Base-by-base conservation (phyloP, 1,140 invertebrate species). In the Matsumurasca onukii region DNA sequence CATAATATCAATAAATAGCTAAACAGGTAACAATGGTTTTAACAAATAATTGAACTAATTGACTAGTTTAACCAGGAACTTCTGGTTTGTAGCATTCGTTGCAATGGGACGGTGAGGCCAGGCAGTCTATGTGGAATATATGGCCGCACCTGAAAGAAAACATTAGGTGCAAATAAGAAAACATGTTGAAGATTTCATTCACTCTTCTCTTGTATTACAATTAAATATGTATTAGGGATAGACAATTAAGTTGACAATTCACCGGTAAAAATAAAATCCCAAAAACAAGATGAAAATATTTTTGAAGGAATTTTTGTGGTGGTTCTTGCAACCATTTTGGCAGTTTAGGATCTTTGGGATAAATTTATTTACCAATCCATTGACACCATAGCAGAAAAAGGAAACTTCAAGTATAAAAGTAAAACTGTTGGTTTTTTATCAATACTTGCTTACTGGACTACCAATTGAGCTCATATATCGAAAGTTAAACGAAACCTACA, bases 41-140 rank as follows among this genome's bases (percentile, higher is more conserved):
- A n/a, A n/a, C n/a, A n/a, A n/a, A n/a, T n/a, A n/a, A n/a, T n/a
- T n/a, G n/a, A n/a, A n/a, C n/a, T n/a, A n/a, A n/a, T n/a, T n/a
- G n/a, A n/a, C 17, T 39, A 17, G 34, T 39, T 39, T 34, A 63
- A 63, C 61, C 31, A 20, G 31, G 62, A 48, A 65, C 25, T 48
- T 70, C 69, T 24, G 12, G 17, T 67, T 70, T 70, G 49, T 49
- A 71, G 48, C 72, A 73, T 39, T 70, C 65, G 39, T 66, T 68
- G 34, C 72, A 73, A 31, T 67, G 66, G 24, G 29, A 29, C 15
- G 30, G 68, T 1, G 69, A 55, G 22, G 65, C 64, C 22, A 73
- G 67, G 66, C 75, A 76, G 55, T 75, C 74, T 17, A 64, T 51
- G 68, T 76, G 75, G 66, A 69, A 76, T 65, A 74, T 72, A 70